phyloP scores from a whole-genome alignment of 2,888 invertebrate species.

The Hemaris fuciformis region DNA sequence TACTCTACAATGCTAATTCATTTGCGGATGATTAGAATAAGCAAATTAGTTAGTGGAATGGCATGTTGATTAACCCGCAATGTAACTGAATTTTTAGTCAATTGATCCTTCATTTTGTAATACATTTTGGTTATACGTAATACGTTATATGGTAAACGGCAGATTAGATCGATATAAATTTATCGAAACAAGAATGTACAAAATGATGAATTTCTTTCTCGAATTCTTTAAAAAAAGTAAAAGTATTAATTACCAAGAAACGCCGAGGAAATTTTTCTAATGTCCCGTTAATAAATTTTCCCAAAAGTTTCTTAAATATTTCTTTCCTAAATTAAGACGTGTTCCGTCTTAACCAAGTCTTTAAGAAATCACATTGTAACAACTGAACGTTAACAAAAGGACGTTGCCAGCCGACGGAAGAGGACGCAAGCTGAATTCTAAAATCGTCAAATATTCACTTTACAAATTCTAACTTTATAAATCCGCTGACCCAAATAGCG shows the following conservation, averaged over 20 bases:
- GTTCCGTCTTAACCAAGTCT: neutral
- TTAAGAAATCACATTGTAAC: slow-evolving; percentile 1
- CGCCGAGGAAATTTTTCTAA: neutral
- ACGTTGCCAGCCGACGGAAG: neutral
- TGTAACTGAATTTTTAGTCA: no score
- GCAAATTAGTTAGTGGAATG: neutral
- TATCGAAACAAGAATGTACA: neutral
- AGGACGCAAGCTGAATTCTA: slow-evolving; percentile 3
- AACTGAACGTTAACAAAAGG: neutral
- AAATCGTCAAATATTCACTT: slow-evolving; percentile 19
- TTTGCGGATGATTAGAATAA: neutral
- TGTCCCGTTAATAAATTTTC: neutral
- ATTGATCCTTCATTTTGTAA: no score
- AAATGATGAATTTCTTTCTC: neutral
- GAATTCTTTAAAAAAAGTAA: neutral
- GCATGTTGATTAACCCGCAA: no score
- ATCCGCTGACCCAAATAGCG: slow-evolving; percentile 37
- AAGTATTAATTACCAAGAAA: neutral
- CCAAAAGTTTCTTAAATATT: neutral
- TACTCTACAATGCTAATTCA: neutral
- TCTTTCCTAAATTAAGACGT: neutral
- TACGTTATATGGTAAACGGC: no score
- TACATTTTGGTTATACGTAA: no score
- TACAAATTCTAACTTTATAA: slow-evolving; percentile 29
- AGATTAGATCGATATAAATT: neutral